Evolutionary conservation across 2,797 vertebrate genomes (phyloP).

Genomic region (Hapalemur alaotrensis): DNA sequence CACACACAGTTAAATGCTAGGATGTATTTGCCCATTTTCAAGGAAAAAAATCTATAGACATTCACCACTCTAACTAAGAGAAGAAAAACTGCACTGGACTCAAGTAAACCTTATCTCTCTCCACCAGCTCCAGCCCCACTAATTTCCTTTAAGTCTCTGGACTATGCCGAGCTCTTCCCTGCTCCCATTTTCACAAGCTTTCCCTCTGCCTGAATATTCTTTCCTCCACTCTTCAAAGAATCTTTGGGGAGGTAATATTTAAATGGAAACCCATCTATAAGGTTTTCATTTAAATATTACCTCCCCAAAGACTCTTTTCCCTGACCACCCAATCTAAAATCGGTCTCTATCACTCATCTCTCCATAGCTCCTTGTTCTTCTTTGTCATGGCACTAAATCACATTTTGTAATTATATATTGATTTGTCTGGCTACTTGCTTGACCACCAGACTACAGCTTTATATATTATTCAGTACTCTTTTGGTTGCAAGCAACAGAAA

Average conservation of each 20-base stretch:
- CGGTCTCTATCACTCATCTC: not conserved
- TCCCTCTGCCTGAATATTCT: not conserved
- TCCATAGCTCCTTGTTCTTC: not conserved
- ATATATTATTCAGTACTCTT: constrained; percentile 48
- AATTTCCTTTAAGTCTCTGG: not conserved
- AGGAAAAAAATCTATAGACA: not conserved
- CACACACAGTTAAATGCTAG: not conserved
- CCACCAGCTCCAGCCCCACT: not conserved
- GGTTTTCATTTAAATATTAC: not conserved
- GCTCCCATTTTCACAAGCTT: not conserved
- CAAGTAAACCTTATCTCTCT: not conserved
- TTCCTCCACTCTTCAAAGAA: not conserved
- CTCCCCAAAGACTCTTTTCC: not conserved
- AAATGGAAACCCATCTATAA: not conserved
- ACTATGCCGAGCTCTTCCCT: not conserved
- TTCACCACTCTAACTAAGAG: not conserved
- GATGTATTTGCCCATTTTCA: not conserved
- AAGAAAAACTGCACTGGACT: not conserved
- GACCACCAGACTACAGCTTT: not conserved
- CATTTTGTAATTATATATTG: constrained; percentile 27
- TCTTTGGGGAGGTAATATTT: no score
- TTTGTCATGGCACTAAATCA: not conserved
- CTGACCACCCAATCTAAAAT: not conserved
- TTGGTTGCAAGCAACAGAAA: constrained; percentile 36
- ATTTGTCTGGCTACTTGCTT: constrained; percentile 19